These are phyloP conservation scores for Acholoe squamosa DNA, from an alignment of 2,888 invertebrate species.

Conservation along the genomic window DNA sequence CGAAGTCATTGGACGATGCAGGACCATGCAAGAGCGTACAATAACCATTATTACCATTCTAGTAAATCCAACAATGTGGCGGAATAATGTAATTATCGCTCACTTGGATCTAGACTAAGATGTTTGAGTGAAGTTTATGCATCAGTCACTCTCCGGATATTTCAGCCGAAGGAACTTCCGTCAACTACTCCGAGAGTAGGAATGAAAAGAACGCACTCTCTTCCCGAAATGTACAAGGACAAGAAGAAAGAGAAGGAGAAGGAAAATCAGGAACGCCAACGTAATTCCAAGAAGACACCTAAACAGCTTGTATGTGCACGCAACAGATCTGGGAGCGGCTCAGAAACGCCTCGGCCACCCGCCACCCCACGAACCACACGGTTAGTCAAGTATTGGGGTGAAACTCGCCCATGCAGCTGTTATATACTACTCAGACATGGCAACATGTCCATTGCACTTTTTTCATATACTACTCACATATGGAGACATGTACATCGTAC, in stretches of 20 bases:
- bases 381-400: not conserved
- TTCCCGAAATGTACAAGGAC: slow-evolving; percentile 68
- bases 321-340: not conserved
- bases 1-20: too few relatives aligned
- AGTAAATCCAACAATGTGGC: too few relatives aligned
- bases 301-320: slow-evolving; percentile 25
- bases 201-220: slow-evolving; percentile 73
- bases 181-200: slow-evolving; percentile 70
- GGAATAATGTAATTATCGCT: too few relatives aligned
- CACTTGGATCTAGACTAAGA: too few relatives aligned
- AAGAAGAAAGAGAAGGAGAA: slow-evolving; percentile 60
- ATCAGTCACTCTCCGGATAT: not conserved
- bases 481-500: too few relatives aligned
- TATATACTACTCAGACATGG: too few relatives aligned
- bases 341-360: slow-evolving; percentile 30
- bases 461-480: too few relatives aligned
- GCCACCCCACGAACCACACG: slow-evolving; percentile 15
- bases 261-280: slow-evolving; percentile 22
- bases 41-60: too few relatives aligned
- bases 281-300: not conserved
- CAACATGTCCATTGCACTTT: too few relatives aligned
- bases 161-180: not conserved
- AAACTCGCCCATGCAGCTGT: too few relatives aligned
- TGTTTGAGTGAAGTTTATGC: not conserved
- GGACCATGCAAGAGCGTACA: too few relatives aligned